Evolutionary conservation across 2,113 vertebrate genomes (phyloP).

Genomic region (Nycticryphes semicollaris): DNA sequence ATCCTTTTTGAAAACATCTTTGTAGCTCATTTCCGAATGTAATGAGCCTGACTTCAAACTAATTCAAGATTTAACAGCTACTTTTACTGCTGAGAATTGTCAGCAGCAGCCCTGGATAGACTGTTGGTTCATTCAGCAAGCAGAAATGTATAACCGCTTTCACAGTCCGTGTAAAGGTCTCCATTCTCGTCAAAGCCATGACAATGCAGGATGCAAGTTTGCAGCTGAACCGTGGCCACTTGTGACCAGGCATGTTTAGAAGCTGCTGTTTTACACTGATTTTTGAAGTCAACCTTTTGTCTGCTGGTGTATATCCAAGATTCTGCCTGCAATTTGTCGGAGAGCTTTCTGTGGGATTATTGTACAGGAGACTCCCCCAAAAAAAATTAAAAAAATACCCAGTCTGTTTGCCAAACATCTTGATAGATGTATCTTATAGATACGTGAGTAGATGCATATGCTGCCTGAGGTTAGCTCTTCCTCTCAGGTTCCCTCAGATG

Average conservation of each 20-base stretch:
- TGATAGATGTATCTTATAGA: neutral
- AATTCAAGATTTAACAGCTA: neutral
- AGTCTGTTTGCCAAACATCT: neutral
- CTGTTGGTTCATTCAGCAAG: neutral
- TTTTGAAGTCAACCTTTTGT: neutral
- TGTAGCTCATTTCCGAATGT: neutral
- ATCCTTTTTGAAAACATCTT: conserved; percentile 6
- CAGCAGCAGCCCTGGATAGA: neutral
- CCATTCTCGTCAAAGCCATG: neutral
- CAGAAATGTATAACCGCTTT: neutral
- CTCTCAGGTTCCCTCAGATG: neutral
- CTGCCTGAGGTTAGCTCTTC: neutral
- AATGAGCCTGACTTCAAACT: conserved; percentile 22
- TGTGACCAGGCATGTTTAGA: neutral
- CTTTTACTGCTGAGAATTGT: neutral
- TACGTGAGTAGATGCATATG: neutral
- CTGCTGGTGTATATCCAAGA: neutral
- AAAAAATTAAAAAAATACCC: no score
- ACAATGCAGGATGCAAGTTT: neutral
- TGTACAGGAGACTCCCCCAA: neutral
- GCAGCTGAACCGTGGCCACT: neutral
- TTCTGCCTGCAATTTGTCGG: neutral
- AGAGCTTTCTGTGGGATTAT: neutral
- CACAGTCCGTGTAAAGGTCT: neutral
- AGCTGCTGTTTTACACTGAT: neutral